Percentiles rank a stretch among this genome's conserved stretches.
Conservation (phyloP, 2,113 vertebrate genomes). For the Gallinago paraguaiae region DNA sequence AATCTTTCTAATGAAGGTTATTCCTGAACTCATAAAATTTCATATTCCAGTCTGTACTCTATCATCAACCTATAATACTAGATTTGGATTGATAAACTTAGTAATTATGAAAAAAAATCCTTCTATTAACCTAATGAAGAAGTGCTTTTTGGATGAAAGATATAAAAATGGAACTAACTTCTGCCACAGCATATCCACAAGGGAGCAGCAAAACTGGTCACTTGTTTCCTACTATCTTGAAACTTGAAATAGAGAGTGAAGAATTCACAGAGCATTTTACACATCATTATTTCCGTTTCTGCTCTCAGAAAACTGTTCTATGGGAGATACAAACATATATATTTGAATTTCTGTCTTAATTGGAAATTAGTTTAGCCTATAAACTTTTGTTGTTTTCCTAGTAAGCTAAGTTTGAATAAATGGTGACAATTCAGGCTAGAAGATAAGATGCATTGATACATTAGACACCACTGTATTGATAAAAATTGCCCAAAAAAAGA, state of each 20-base stretch:
- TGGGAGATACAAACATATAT: neutral
- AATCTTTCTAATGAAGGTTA: slow-evolving; percentile 38
- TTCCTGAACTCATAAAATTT: slow-evolving; percentile 33
- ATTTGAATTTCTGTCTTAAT: neutral
- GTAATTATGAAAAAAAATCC: slow-evolving; percentile 11
- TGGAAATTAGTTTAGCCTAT: neutral
- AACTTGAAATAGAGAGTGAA: neutral
- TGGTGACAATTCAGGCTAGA: neutral
- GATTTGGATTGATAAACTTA: slow-evolving; percentile 12
- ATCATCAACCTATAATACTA: neutral
- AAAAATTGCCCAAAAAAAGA: neutral
- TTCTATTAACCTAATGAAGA: neutral
- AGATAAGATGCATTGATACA: neutral
- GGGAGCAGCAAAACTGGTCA: neutral
- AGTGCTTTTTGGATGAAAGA: neutral
- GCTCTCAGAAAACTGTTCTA: neutral
- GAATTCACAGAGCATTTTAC: neutral
- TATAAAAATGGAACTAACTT: neutral
- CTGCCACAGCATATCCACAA: neutral
- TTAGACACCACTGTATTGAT: neutral
- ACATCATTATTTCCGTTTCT: neutral
- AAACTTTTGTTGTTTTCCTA: neutral
- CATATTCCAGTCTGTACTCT: neutral
- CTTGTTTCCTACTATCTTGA: neutral
- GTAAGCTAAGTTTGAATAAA: neutral